Evolutionary conservation across 1,140 invertebrate species (phyloP), one percentile per base, ranked within the genome.

Genomic region (Vanessa atalanta): DNA sequence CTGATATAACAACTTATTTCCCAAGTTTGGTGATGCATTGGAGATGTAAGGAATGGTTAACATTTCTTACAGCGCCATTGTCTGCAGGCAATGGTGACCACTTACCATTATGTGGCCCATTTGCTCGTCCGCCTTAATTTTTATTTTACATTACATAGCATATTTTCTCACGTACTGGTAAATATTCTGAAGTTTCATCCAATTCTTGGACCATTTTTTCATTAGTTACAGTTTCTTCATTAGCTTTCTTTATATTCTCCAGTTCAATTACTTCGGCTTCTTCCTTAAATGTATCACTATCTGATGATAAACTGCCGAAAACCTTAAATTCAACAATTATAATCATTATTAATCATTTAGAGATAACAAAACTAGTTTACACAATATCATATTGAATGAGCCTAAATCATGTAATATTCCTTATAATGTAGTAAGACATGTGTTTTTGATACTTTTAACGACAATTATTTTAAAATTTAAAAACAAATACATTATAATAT

Each of bases 241-340:
- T 37, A 14, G 14, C 43, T 47, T 11, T 47, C 9, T 37, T 23
- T 51, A 64, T 37, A 31, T 37, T 26, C 6, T 64, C 15, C 12
- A 48, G n/a, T 37, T 70, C 68, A 47, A 47, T 63, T 37, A 20
- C 68, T 51, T 70, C 57, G n/a, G 13, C 47, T 31, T 70, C 60
- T n/a, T 63, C 23, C 5, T 47, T 50, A 12, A 57, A 16, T 13
- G 68, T 31, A 6, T 63, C 55, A 15, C 55, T 23, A 2, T 63
- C 60, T 50, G 60, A 63, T 6, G 68, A 63, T 15, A 51, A 15
- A 37, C 68, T 70, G 68, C 11, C 53, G 9, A 70, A 37, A n/a
- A 51, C 47, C 68, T 70, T 2, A 57, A 57, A 57, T 14, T 23
- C 31, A 61, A 3, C 3, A 9, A 61, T 15, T 7, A 37, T 12